Evolutionary conservation across 2,888 invertebrate species (phyloP), one percentile per base, ranked within the genome.

Genomic region (Diabrotica balteata): DNA sequence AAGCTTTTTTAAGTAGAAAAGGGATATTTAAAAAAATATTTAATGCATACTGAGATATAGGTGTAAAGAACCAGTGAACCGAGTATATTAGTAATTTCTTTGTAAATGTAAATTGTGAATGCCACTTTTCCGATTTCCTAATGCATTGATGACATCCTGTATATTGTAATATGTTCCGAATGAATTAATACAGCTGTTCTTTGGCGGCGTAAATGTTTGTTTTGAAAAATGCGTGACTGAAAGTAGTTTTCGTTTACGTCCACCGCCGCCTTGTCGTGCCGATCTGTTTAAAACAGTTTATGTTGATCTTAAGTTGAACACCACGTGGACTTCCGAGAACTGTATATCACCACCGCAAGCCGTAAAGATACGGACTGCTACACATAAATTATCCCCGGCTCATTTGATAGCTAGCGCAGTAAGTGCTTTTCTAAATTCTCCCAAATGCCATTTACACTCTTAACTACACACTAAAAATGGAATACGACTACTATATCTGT

Each of bases 271-370:
- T 59, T 78, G 32, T 32, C 32, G 78, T 78, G 77, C 77, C 63
- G 78, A 79, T 78, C 78, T 78, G 79, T 78, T 79, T 77, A 71
- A 75, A 79, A 77, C 75, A 76, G 77, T 80, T 78, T 80, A 81
- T 80, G 81, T 81, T 80, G 80, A 81, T 81, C 79, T 80, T 75
- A 73, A 75, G 74, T 80, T 80, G 79, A 80, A 81, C 81, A 82
- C 81, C 81, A 81, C 79, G 79, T 80, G 80, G 80, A 81, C 80
- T 82, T 81, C 82, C 80, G 76, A 79, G 81, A 81, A 81, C 76
- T 75, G 79, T 81, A 80, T 78, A 80, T 81, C 79, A 81, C 77
- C 69, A 69, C 74, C 50, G 72, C 75, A 69, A 76, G 77, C 80
- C 79, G 78, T 82, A 82, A 82, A 81, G 80, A 80, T 80, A 81